These are phyloP conservation scores for Channallabes apus DNA, from an alignment of 2,797 vertebrate genomes.

Conservation along the genomic window DNA sequence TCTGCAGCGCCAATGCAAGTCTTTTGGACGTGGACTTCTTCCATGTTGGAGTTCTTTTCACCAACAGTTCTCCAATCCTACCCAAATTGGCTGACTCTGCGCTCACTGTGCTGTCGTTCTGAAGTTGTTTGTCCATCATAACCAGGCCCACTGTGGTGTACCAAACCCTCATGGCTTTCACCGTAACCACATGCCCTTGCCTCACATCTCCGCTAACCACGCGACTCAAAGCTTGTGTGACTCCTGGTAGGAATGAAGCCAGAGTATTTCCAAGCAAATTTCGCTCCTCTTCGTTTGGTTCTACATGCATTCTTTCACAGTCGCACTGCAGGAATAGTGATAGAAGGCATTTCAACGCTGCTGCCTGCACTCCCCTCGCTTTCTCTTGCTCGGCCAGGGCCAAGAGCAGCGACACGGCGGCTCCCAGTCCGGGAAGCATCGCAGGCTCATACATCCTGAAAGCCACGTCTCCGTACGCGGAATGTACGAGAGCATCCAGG, in stretches of 20 bases:
- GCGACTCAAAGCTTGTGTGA: conserved; percentile 76
- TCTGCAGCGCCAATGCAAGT: conserved; percentile 79
- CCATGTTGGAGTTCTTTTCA: conserved; percentile 82
- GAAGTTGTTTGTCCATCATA: conserved; percentile 85
- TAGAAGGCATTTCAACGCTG: conserved; percentile 82
- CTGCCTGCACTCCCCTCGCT: conserved; percentile 78
- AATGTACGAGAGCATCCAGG: conserved; percentile 81
- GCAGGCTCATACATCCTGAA: conserved; percentile 79
- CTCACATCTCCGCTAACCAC: conserved; percentile 85
- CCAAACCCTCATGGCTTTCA: conserved; percentile 83
- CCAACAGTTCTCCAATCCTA: conserved; percentile 75
- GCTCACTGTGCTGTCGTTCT: conserved; percentile 51
- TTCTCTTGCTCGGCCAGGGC: conserved; percentile 83
- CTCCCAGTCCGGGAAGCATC: conserved; percentile 84
- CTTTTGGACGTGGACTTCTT: conserved; percentile 76
- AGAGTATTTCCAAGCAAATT: conserved; percentile 74
- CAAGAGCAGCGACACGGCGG: conserved; percentile 84
- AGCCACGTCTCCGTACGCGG: conserved; percentile 79
- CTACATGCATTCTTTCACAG: conserved; percentile 73
- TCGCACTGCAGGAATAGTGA: conserved; percentile 81
- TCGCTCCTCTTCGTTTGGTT: conserved; percentile 65
- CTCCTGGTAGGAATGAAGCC: conserved; percentile 91
- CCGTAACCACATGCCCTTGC: conserved; percentile 81
- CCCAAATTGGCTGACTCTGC: conserved; percentile 61
- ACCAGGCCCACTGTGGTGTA: conserved; percentile 75